A percentile compares a stretch with the other conserved stretches of the same genome.
Conservation (phyloP, 2,888 invertebrate species). For the Rhamnusium bicolor region DNA sequence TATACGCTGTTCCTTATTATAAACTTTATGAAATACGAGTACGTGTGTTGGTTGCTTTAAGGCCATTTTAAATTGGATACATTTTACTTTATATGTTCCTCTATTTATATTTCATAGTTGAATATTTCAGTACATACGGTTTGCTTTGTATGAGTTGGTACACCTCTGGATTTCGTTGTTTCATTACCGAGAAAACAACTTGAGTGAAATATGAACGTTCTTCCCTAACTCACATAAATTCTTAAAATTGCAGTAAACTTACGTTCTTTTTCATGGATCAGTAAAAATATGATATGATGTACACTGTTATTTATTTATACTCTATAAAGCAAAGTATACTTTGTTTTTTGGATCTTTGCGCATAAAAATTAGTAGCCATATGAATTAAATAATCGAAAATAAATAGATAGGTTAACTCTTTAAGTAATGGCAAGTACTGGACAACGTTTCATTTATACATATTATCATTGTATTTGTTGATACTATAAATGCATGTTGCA, state of each 20-base stretch:
- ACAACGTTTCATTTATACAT: too few species aligned
- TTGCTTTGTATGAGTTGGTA: neutral
- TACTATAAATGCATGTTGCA: too few species aligned
- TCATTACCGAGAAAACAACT: neutral
- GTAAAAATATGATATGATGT: slow-evolving; percentile 1
- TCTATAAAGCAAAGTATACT: neutral
- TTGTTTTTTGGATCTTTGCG: too few species aligned
- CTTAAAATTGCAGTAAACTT: slow-evolving; percentile 7
- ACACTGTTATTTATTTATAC: neutral
- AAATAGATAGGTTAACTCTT: too few species aligned
- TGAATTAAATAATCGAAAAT: too few species aligned
- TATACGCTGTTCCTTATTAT: neutral
- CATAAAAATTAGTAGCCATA: too few species aligned
- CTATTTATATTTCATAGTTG: slow-evolving; percentile 16
- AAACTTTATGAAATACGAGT: neutral
- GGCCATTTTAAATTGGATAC: neutral
- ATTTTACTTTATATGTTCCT: neutral
- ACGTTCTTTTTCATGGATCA: neutral
- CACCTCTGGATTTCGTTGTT: neutral
- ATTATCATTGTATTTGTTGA: too few species aligned
- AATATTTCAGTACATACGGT: slow-evolving; percentile 13
- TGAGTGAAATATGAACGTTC: slow-evolving; percentile 10
- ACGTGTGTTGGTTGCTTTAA: neutral
- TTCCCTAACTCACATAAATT: neutral
- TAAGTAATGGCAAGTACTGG: too few species aligned